A percentile compares a stretch with the other conserved stretches of the same genome.
These are phyloP conservation scores for Leguminivora glycinivorella DNA, from an alignment of 1,140 invertebrate species.

Conservation along the genomic window DNA sequence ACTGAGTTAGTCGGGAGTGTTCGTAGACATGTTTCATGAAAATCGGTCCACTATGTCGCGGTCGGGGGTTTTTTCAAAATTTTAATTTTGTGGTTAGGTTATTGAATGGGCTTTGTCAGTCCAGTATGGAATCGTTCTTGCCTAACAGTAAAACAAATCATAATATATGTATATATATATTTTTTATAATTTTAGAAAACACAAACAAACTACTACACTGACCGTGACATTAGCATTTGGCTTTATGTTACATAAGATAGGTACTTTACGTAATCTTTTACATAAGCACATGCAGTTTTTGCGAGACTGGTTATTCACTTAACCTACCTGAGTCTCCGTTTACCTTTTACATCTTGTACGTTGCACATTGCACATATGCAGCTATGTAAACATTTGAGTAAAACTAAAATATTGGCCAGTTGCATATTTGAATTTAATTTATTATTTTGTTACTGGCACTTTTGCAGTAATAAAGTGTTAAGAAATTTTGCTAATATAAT, in stretches of 20 bases:
- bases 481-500: too few species aligned
- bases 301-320: slow-evolving; percentile 10
- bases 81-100: too few species aligned
- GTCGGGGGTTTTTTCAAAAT: too few species aligned
- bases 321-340: neutral
- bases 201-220: slow-evolving; percentile 14
- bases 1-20: too few species aligned
- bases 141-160: neutral
- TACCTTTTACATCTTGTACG: slow-evolving; percentile 1
- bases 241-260: neutral
- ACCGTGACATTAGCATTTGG: slow-evolving; percentile 22
- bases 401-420: neutral
- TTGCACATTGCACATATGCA: too few species aligned
- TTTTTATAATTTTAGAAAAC: slow-evolving; percentile 23
- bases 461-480: too few species aligned
- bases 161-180: neutral
- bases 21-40: too few species aligned
- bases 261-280: neutral
- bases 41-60: too few species aligned
- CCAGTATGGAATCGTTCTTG: too few species aligned
- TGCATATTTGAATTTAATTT: too few species aligned
- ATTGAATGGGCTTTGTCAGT: too few species aligned
- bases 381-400: neutral
- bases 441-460: too few species aligned
- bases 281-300: neutral